Evolutionary conservation across 1,140 invertebrate genomes (phyloP), one percentile per base, ranked within the genome.

Genomic region (Lasioglossum albipes): DNA sequence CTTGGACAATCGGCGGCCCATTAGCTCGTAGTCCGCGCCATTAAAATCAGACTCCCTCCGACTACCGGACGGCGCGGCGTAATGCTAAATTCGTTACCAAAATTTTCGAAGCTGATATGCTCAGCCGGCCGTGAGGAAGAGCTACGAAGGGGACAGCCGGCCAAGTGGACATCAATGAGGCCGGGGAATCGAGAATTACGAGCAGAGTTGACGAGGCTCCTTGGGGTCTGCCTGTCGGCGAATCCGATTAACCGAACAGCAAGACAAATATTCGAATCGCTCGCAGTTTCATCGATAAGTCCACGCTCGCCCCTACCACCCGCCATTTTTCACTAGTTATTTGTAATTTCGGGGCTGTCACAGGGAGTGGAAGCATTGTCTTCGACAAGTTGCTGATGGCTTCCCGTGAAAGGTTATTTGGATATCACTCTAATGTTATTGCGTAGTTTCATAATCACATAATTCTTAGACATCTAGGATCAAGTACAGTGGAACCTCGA

Each of bases 31-130:
- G 75, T 80, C 85, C 83, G 84, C 79, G 83, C 88, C 90, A 91
- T 92, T 93, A 91, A 92, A 92, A 91, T 92, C 90, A 88, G 88
- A 89, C 89, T 90, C 89, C 90, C 90, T 87, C 87, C 71, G 75
- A 81, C 69, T 72, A 68, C 22, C 64, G 77, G 73, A 75, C 71
- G 72, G 75, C 82, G 36, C 36, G 36, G 36, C 36, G 88, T 89
- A 84, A 85, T 84, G 88, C 87, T 88, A 87, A 89, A 89, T 87
- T 90, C 84, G 88, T 89, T 91, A 89, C 85, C 87, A 84, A 89
- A 90, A 90, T 89, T 91, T 89, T 85, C 78, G 76, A 81, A 84
- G 84, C 84, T 88, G 86, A 87, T 79, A 83, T 80, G 88, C 82
- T 88, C 81, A 84, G 65, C 84, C 82, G 84, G 12, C 83, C 81